Conservation (phyloP, 2,113 vertebrate species). For the Fregetta grallaria region DNA sequence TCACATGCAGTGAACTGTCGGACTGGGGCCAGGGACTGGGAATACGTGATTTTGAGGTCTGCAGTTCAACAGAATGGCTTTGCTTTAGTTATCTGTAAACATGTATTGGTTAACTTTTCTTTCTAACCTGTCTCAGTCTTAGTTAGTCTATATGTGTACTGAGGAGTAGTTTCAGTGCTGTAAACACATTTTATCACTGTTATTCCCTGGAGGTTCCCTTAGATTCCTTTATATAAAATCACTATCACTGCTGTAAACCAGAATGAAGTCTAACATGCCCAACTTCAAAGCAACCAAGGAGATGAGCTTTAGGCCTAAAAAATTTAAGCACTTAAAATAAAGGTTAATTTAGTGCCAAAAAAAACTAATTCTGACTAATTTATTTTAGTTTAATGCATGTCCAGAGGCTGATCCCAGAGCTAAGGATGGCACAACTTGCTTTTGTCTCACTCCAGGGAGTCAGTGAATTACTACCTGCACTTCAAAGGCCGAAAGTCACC, state of each 20-base stretch:
- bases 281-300: not conserved
- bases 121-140: not conserved
- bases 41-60: not conserved
- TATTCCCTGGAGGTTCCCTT: not conserved
- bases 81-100: not conserved
- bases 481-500: not conserved
- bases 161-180: not conserved
- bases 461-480: not conserved
- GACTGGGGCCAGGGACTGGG: not conserved
- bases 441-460: not conserved
- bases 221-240: not conserved
- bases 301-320: not conserved
- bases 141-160: not conserved
- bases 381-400: not conserved
- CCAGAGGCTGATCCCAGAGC: not conserved
- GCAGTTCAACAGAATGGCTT: not conserved
- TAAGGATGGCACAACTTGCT: not conserved
- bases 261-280: not conserved
- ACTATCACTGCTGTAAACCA: not conserved
- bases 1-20: not conserved
- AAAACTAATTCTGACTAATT: not conserved
- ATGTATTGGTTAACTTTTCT: not conserved
- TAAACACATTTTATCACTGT: not conserved
- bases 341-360: constrained; percentile 6
- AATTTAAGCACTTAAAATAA: not conserved